Evolutionary conservation across 1,140 invertebrate species (phyloP), one percentile per base, ranked within the genome.

Genomic region (Zaprionus camerounensis): DNA sequence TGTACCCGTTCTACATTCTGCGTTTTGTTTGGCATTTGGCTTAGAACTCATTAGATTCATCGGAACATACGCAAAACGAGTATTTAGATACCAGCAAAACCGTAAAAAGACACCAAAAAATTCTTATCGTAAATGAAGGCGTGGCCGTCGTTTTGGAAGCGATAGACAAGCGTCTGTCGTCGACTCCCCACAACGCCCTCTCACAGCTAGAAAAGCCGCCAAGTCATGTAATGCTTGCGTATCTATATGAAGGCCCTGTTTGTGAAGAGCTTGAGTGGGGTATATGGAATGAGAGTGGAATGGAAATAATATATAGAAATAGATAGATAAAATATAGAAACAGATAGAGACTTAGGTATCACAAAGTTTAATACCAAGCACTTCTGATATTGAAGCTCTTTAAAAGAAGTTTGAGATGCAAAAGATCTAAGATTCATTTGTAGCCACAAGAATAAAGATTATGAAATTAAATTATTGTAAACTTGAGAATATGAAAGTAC

Each of bases 121-220:
- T 59, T 55, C 65, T 73, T 77, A 77, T 77, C 75, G 44, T 36
- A 24, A 51, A 44, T 49, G 51, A 64, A 77, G 75, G 75, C 75
- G 75, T 63, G 75, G 49, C 38, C 20, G 24, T 76, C 57, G 56
- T 67, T 65, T 72, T n/a, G 67, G 44, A 36, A 44, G 15, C 56
- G 46, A 72, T 76, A 62, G 74, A 13, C 44, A 28, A 69, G 62
- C 53, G 62, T 24, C 28, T 28, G 31, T 28, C 44, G 9, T 28
- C 44, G 31, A 34, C 31, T 34, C 2, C 31, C 31, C 0, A 44
- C 17, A 9, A 3, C 17, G 6, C 44, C 6, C 9, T 7, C 17
- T 11, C 2, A 22, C 51, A 53, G 56, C 62, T 2, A 68, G 57
- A n/a, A 56, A 72, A 67, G 46, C 36, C 57, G 57, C 31, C 56